phyloP scores from a whole-genome alignment of 2,888 invertebrate genomes.

The Mythimna vitellina region DNA sequence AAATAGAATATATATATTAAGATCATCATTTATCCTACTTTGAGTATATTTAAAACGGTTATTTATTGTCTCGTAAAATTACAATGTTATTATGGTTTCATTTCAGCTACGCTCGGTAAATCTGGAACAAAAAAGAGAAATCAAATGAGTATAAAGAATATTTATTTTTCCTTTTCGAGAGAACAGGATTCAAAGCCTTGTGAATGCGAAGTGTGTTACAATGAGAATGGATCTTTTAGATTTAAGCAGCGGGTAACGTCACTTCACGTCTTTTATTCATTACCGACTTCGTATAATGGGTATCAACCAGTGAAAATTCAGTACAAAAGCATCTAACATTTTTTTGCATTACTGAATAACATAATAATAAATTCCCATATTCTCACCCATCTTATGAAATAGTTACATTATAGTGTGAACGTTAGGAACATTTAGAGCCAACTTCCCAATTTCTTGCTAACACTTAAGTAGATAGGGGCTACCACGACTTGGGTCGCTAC shows the following conservation, averaged over 20 bases:
- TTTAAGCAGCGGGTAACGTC: slow-evolving; percentile 24
- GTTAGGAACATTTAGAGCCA: slow-evolving; percentile 29
- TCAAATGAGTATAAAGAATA: slow-evolving; percentile 40
- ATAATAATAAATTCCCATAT: slow-evolving; percentile 1
- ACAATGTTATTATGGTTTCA: slow-evolving; percentile 72
- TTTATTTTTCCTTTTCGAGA: slow-evolving; percentile 40
- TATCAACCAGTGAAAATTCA: not conserved
- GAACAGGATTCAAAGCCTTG: slow-evolving; percentile 36
- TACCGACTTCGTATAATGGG: not conserved
- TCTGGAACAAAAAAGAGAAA: slow-evolving; percentile 79
- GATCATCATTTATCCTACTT: slow-evolving; percentile 54
- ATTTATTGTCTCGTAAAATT: slow-evolving; percentile 70
- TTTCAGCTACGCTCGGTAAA: slow-evolving; percentile 64
- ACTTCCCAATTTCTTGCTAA: slow-evolving; percentile 35
- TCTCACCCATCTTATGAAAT: slow-evolving; percentile 13
- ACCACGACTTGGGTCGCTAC: slow-evolving; percentile 28
- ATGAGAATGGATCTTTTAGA: slow-evolving; percentile 29
- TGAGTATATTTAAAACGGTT: slow-evolving; percentile 51
- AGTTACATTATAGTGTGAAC: slow-evolving; percentile 29
- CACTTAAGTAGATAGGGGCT: slow-evolving; percentile 21
- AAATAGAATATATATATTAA: slow-evolving; percentile 55
- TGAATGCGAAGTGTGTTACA: slow-evolving; percentile 31
- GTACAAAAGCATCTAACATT: not conserved
- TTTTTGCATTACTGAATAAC: not conserved
- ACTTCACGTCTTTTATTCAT: slow-evolving; percentile 6